phyloP scores from a whole-genome alignment of 2,888 invertebrate genomes.

The Crepidodera aurea region DNA sequence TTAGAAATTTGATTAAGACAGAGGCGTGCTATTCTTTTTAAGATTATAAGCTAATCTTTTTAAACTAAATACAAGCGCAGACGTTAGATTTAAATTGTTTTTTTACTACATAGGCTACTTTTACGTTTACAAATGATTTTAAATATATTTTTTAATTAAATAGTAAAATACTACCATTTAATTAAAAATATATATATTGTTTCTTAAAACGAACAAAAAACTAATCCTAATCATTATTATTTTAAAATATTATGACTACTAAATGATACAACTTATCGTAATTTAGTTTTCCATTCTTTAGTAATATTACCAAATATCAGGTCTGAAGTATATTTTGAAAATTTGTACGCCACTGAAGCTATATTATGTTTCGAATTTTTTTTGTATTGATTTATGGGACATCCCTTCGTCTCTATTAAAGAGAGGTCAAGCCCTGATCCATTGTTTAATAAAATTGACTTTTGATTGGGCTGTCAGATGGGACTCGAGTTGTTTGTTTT shows the following conservation, averaged over 20 bases:
- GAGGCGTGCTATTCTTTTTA: too few species aligned
- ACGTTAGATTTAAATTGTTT: too few species aligned
- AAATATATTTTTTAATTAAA: too few species aligned
- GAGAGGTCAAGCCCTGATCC: not conserved
- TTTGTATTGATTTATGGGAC: not conserved
- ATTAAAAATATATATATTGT: too few species aligned
- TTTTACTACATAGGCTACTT: too few species aligned
- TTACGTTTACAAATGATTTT: too few species aligned
- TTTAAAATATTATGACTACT: not conserved
- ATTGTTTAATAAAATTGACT: constrained; percentile 1
- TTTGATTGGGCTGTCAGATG: not conserved
- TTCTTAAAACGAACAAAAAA: not conserved
- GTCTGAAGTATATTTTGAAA: not conserved
- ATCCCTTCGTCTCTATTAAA: not conserved
- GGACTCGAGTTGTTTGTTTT: not conserved
- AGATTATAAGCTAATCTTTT: too few species aligned
- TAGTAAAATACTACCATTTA: too few species aligned
- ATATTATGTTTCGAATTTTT: not conserved
- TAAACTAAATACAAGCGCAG: too few species aligned
- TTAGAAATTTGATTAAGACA: not conserved
- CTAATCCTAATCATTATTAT: not conserved
- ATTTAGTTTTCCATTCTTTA: too few species aligned
- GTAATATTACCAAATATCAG: too few species aligned
- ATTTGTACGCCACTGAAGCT: not conserved
- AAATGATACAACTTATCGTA: too few species aligned